Conservation (phyloP, 2,888 invertebrate genomes). For the Cephalotes varians region DNA sequence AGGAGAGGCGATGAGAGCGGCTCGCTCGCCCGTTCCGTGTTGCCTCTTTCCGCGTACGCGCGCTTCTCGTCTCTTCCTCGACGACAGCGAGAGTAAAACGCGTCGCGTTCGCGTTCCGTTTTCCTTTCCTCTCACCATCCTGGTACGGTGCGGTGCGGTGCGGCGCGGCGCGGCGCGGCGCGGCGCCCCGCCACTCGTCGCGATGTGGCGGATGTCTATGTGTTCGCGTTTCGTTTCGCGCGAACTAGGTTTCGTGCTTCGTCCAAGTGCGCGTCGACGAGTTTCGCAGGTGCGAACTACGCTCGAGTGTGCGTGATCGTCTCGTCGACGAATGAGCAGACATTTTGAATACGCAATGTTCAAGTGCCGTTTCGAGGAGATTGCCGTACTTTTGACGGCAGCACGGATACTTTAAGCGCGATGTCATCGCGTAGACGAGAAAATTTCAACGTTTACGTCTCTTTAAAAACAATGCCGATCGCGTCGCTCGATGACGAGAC, state of each 20-base stretch:
- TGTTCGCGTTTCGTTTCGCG: neutral
- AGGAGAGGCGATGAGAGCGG: slow-evolving; percentile 64
- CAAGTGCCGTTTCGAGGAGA: slow-evolving; percentile 3
- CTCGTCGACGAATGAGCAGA: slow-evolving; percentile 6
- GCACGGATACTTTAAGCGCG: slow-evolving; percentile 19
- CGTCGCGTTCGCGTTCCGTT: slow-evolving; percentile 1
- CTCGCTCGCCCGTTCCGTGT: slow-evolving; percentile 14
- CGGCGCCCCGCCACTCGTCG: neutral
- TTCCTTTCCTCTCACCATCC: neutral
- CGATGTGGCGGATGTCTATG: neutral
- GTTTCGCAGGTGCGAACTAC: slow-evolving; percentile 6
- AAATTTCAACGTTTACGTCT: neutral
- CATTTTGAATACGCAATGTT: slow-evolving; percentile 30
- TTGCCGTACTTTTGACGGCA: neutral
- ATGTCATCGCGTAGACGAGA: neutral
- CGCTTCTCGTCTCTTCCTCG: slow-evolving; percentile 55
- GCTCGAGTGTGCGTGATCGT: slow-evolving; percentile 3
- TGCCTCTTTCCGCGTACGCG: slow-evolving; percentile 39
- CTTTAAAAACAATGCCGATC: neutral
- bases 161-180: neutral
- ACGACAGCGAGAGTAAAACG: slow-evolving; percentile 19
- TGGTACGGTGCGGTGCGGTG: neutral
- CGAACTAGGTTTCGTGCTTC: neutral
- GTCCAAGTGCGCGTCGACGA: neutral
- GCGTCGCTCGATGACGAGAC: neutral